phyloP scores from a whole-genome alignment of 2,113 vertebrate species.

The Syngnathoides biaculeatus region DNA sequence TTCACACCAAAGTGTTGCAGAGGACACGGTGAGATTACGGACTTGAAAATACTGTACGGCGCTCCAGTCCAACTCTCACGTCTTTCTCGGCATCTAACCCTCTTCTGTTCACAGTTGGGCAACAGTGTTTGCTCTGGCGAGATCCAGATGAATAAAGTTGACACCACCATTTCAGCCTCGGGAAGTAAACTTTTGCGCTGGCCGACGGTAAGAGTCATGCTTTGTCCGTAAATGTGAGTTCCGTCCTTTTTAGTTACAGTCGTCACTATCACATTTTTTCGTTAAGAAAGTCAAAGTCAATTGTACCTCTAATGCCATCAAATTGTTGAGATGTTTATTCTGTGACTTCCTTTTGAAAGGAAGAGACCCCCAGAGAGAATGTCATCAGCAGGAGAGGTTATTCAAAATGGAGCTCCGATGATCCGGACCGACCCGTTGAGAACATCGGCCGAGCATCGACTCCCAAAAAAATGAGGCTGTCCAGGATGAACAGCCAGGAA shows the following conservation, averaged over 20 bases:
- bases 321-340: not conserved
- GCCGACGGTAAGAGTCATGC: constrained; percentile 56
- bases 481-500: constrained; percentile 46
- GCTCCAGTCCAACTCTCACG: not conserved
- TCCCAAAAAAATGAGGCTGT: constrained; percentile 56
- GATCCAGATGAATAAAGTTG: constrained; percentile 52
- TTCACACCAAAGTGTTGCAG: constrained; percentile 31
- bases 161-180: constrained; percentile 31
- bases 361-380: constrained; percentile 53
- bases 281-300: not conserved
- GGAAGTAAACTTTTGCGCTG: constrained; percentile 32
- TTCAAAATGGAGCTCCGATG: constrained; percentile 59
- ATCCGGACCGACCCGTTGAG: constrained; percentile 31
- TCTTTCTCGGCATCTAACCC: constrained; percentile 35
- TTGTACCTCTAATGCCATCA: not conserved
- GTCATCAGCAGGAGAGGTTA: constrained; percentile 43
- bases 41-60: not conserved
- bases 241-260: not conserved
- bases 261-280: no score
- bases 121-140: constrained; percentile 55
- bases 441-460: constrained; percentile 35
- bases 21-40: constrained; percentile 45
- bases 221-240: not conserved
- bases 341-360: constrained; percentile 35
- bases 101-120: constrained; percentile 43